phyloP scores from a whole-genome alignment of 2,797 vertebrate species.

The Danionella dracula region DNA sequence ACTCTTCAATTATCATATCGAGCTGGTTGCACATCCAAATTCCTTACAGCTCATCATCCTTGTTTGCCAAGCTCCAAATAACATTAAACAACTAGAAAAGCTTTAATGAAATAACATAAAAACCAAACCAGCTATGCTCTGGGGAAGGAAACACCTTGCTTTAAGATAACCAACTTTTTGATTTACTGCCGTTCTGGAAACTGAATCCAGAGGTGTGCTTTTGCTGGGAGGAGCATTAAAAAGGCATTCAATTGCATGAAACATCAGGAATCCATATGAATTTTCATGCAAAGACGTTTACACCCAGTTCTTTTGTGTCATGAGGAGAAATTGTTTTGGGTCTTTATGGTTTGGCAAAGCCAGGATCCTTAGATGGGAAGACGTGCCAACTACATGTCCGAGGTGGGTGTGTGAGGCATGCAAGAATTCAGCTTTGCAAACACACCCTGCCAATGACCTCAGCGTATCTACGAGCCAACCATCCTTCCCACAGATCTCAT shows the following conservation, averaged over 20 bases:
- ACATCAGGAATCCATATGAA: constrained; percentile 22
- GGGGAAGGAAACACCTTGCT: constrained; percentile 2
- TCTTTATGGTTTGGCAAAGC: constrained; percentile 33
- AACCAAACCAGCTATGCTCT: neutral
- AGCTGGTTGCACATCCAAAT: neutral
- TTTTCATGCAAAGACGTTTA: neutral
- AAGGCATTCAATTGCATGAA: neutral
- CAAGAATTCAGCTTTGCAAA: constrained; percentile 70
- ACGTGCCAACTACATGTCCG: constrained; percentile 46
- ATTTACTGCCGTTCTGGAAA: constrained; percentile 14
- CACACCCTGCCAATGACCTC: constrained; percentile 66
- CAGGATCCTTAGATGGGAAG: constrained; percentile 47
- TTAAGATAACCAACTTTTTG: constrained; percentile 7
- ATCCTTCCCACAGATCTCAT: constrained; percentile 59
- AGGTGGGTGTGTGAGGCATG: constrained; percentile 51
- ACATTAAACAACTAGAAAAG: neutral
- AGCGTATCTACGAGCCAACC: constrained; percentile 54
- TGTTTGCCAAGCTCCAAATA: neutral
- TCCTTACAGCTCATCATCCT: neutral
- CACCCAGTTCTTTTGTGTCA: neutral
- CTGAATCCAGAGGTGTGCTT: neutral
- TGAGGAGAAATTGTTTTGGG: neutral
- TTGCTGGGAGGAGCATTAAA: constrained; percentile 1
- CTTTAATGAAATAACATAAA: neutral
- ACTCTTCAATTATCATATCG: constrained; percentile 18